Evolutionary conservation across 2,888 invertebrate species (phyloP).

Genomic region (Macrosiphum euphorbiae): DNA sequence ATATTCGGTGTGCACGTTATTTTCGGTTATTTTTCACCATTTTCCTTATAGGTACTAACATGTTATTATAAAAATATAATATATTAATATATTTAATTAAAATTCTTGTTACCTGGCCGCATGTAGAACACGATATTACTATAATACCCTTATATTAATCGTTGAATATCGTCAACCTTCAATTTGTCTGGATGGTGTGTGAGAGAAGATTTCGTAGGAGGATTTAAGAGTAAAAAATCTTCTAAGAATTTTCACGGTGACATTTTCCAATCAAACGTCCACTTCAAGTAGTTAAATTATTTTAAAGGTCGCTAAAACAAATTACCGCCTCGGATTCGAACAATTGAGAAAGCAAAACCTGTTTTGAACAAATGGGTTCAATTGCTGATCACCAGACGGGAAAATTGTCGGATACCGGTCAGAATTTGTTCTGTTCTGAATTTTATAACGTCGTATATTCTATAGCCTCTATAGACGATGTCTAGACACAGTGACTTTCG

Average conservation of each 20-base stretch:
- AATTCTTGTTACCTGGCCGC: neutral
- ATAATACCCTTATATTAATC: neutral
- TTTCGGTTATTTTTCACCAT: neutral
- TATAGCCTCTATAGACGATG: conserved; percentile 13
- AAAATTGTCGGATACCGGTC: conserved; percentile 38
- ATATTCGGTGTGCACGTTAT: neutral
- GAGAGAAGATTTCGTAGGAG: neutral
- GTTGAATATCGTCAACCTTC: neutral
- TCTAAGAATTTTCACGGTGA: neutral
- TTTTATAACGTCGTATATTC: conserved; percentile 35
- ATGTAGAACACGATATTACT: too few relatives aligned
- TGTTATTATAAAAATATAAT: too few relatives aligned
- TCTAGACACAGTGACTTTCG: conserved; percentile 37
- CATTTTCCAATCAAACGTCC: neutral
- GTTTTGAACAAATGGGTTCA: conserved; percentile 26
- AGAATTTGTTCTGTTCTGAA: conserved; percentile 54
- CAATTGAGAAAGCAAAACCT: conserved; percentile 52
- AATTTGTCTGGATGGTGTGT: neutral
- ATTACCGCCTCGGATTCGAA: neutral
- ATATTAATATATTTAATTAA: neutral
- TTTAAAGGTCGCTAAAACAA: neutral
- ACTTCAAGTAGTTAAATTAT: neutral
- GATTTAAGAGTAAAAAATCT: neutral
- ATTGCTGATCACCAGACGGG: conserved; percentile 38
- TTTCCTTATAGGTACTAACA: neutral